Conservation (phyloP, 2,797 vertebrate species). For the Echiichthys vipera region DNA sequence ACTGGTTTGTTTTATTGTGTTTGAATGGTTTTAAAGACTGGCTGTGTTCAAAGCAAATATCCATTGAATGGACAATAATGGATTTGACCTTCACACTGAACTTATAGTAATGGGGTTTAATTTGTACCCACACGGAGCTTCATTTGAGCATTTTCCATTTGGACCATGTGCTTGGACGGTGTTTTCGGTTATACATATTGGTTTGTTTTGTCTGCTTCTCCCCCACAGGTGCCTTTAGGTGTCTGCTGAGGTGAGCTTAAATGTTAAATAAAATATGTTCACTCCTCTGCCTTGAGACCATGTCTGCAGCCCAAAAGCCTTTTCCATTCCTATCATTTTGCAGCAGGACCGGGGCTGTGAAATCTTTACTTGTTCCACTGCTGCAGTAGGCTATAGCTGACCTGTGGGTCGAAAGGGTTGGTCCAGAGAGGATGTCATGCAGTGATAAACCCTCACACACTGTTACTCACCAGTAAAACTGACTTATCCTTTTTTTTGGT, state of each 20-base stretch:
- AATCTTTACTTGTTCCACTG: conserved; percentile 61
- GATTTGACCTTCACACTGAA: conserved; percentile 41
- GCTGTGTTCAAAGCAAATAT: conserved; percentile 11
- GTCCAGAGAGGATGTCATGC: conserved; percentile 8
- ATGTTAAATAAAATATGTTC: conserved; percentile 32
- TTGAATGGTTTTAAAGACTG: conserved; percentile 16
- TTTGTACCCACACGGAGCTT: conserved; percentile 1
- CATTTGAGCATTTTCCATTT: conserved; percentile 1
- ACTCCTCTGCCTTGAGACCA: conserved; percentile 21
- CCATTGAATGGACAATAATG: conserved; percentile 7
- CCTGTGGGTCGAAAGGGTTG: conserved; percentile 21
- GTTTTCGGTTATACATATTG: conserved; percentile 28
- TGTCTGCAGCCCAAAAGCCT: conserved; percentile 23
- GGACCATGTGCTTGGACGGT: background rate
- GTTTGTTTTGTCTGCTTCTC: conserved; percentile 10
- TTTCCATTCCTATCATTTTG: conserved; percentile 61
- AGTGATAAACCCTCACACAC: conserved; percentile 26
- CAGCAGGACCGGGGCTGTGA: conserved; percentile 56
- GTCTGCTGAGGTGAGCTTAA: conserved; percentile 18
- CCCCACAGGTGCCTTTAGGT: conserved; percentile 18
- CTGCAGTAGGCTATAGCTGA: conserved; percentile 58
- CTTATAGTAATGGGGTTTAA: conserved; percentile 9
- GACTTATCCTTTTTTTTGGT: background rate
- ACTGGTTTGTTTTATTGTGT: background rate
- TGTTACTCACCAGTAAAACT: conserved; percentile 23